These are phyloP conservation scores for Cryptoblepharus egeriae DNA, from an alignment of 2,797 vertebrate species.

Conservation along the genomic window DNA sequence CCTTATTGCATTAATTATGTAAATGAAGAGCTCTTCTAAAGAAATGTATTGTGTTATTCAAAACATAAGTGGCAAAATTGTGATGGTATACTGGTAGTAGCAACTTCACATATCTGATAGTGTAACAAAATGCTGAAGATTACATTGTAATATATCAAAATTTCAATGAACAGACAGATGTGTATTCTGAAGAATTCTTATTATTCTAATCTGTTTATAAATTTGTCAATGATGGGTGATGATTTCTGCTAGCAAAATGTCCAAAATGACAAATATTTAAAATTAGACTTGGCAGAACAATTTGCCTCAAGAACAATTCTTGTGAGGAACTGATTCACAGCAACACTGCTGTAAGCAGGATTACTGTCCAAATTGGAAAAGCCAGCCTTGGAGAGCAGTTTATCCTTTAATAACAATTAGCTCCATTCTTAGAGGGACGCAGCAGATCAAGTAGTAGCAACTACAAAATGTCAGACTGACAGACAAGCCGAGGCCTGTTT, in stretches of 20 bases:
- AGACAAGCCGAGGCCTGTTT: constrained; percentile 57
- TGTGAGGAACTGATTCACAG: constrained; percentile 75
- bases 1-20: too few species aligned
- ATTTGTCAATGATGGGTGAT: constrained; percentile 60
- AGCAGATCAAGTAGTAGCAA: constrained; percentile 60
- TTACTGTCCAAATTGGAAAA: constrained; percentile 88
- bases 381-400: constrained; percentile 88
- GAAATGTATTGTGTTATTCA: not conserved
- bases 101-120: not conserved
- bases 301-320: constrained; percentile 70
- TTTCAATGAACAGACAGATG: constrained; percentile 20
- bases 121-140: constrained; percentile 19
- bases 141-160: not conserved
- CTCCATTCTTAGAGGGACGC: constrained; percentile 80
- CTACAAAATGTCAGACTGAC: constrained; percentile 56
- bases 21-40: not conserved
- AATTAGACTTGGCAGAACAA: constrained; percentile 70
- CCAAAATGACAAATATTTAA: constrained; percentile 68
- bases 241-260: constrained; percentile 64
- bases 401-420: constrained; percentile 93
- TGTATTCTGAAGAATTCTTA: constrained; percentile 34
- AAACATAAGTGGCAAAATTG: too few species aligned
- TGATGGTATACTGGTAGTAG: not conserved
- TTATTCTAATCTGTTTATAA: constrained; percentile 48
- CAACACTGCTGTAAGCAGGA: constrained; percentile 80